Percentiles rank a stretch among this genome's conserved stretches.
phyloP scores from a whole-genome alignment of 2,888 invertebrate genomes.

The Amaurobius ferox region DNA sequence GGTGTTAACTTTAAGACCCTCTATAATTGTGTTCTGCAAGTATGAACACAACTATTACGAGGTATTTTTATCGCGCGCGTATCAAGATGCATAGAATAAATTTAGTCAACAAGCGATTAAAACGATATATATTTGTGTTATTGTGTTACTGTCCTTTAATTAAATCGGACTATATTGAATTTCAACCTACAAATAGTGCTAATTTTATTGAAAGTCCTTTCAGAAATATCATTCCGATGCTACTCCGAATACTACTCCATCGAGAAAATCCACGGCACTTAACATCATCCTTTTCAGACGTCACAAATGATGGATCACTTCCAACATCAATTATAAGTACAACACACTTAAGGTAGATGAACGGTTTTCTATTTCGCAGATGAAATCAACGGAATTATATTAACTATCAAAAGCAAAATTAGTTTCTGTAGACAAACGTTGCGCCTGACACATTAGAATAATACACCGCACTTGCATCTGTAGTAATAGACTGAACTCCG shows the following conservation, averaged over 20 bases:
- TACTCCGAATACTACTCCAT: not conserved
- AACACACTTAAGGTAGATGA: not conserved
- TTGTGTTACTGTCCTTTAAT: no score
- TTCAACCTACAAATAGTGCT: no score
- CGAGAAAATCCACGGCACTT: not conserved
- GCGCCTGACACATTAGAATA: not conserved
- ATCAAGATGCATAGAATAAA: no score
- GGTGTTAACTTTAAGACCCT: no score
- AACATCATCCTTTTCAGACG: not conserved
- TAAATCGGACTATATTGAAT: no score
- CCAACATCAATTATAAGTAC: not conserved
- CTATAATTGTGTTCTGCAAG: no score
- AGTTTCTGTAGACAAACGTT: not conserved
- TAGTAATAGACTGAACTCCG: not conserved
- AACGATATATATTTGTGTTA: no score
- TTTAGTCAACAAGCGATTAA: no score
- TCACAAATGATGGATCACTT: not conserved
- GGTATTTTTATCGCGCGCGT: no score
- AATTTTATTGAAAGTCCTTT: no score
- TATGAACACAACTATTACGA: no score
- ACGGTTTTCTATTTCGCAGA: not conserved
- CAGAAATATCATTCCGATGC: not conserved
- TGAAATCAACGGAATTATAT: not conserved
- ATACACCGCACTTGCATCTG: not conserved
- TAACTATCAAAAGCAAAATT: not conserved